Evolutionary conservation across 1,140 invertebrate genomes (phyloP).

Genomic region (Caenorhabditis remanei): DNA sequence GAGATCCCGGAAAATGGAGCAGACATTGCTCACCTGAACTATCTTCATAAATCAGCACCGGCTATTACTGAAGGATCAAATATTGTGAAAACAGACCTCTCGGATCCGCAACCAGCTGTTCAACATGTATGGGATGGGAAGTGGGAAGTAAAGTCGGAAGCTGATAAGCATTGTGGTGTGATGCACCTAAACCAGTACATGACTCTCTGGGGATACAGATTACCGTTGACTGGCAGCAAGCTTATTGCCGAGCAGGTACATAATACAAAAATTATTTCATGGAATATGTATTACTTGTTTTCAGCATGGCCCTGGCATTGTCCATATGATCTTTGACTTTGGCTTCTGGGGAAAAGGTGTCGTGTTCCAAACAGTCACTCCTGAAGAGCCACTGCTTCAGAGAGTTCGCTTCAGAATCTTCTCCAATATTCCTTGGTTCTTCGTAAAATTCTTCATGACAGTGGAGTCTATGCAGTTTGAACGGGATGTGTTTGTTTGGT

Average conservation of each 20-base stretch:
- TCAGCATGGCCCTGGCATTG: conserved; percentile 87
- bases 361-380: conserved; percentile 86
- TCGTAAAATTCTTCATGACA: conserved; percentile 83
- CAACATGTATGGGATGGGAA: conserved; percentile 78
- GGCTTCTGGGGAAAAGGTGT: conserved; percentile 82
- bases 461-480: conserved; percentile 86
- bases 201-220: conserved; percentile 80
- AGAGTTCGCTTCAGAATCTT: conserved; percentile 86
- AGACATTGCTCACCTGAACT: conserved; percentile 86
- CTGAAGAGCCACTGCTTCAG: conserved; percentile 85
- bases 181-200: conserved; percentile 82
- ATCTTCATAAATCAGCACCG: conserved; percentile 66
- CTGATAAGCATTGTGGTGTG: conserved; percentile 81
- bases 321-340: conserved; percentile 83
- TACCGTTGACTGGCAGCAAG: conserved; percentile 80
- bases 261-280: conserved; percentile 49
- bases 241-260: conserved; percentile 81
- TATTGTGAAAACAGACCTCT: conserved; percentile 54
- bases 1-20: conserved; percentile 93
- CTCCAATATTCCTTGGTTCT: conserved; percentile 80
- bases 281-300: conserved; percentile 65
- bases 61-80: conserved; percentile 67
- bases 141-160: conserved; percentile 78
- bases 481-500: conserved; percentile 89
- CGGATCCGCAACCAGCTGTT: conserved; percentile 74